Conservation (phyloP, 2,113 vertebrate species). For the Saccopteryx leptura region DNA sequence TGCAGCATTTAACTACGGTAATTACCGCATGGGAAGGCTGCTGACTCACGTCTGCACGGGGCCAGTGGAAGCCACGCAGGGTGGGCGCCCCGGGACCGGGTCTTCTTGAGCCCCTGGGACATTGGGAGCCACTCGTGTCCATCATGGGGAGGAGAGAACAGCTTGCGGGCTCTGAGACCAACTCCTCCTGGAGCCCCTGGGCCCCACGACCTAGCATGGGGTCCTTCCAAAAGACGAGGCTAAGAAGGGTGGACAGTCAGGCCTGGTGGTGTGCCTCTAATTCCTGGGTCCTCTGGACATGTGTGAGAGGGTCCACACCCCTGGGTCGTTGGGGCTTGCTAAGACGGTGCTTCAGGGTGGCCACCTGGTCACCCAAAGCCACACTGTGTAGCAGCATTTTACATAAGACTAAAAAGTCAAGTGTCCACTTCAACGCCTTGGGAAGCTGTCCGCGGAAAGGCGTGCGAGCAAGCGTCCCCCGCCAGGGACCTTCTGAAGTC, state of each 20-base stretch:
- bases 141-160: not conserved
- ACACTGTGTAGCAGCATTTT: not conserved
- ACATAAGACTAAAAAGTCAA: not conserved
- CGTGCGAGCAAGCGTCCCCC: not conserved
- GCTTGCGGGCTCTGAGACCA: fast-evolving
- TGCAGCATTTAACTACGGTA: not conserved
- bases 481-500: constrained; percentile 64
- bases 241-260: fast-evolving
- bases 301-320: fast-evolving
- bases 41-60: not conserved
- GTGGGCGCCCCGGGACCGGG: not conserved
- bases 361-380: fast-evolving
- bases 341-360: fast-evolving
- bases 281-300: not conserved
- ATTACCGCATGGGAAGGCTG: not conserved
- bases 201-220: fast-evolving
- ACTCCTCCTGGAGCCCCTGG: not conserved
- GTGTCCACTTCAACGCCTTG: not conserved
- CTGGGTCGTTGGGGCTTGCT: fast-evolving
- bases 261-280: fast-evolving
- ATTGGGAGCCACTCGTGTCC: fast-evolving
- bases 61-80: fast-evolving
- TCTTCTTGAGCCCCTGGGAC: fast-evolving
- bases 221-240: not conserved
- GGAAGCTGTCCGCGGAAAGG: too few relatives aligned